phyloP scores from a whole-genome alignment of 1,140 invertebrate genomes.

The Pseudoatta argentina region DNA sequence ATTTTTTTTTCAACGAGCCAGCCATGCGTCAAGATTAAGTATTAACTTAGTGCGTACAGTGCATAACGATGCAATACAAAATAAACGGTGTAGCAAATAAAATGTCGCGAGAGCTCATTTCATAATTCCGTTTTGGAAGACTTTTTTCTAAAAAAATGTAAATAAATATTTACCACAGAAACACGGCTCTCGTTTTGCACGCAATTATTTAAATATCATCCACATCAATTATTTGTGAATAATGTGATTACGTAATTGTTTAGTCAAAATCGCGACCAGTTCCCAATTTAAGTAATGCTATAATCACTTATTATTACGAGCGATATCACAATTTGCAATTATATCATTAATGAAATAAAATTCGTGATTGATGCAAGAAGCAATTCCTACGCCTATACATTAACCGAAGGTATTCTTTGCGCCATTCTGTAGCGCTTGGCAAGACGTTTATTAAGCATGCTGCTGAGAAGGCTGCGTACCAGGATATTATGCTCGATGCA shows the following conservation, averaged over 20 bases:
- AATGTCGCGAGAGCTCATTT: conserved; percentile 12
- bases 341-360: conserved; percentile 40
- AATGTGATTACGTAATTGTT: background rate
- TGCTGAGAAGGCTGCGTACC: conserved; percentile 25
- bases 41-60: conserved; percentile 53
- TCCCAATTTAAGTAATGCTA: background rate
- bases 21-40: conserved; percentile 58
- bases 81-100: conserved; percentile 39
- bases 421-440: background rate
- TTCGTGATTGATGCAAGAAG: conserved; percentile 23
- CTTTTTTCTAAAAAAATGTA: background rate
- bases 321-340: conserved; percentile 7
- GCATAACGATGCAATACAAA: conserved; percentile 49
- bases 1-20: conserved; percentile 23
- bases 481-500: conserved; percentile 54
- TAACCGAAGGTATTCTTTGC: conserved; percentile 40
- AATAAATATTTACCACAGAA: conserved; percentile 43
- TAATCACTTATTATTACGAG: conserved; percentile 7
- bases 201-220: conserved; percentile 1
- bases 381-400: conserved; percentile 39
- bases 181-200: background rate
- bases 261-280: background rate
- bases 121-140: conserved; percentile 28
- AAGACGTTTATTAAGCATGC: conserved; percentile 50
- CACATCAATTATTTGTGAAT: background rate